Conservation (phyloP, 1,140 invertebrate genomes). For the Drosophila ambigua region DNA sequence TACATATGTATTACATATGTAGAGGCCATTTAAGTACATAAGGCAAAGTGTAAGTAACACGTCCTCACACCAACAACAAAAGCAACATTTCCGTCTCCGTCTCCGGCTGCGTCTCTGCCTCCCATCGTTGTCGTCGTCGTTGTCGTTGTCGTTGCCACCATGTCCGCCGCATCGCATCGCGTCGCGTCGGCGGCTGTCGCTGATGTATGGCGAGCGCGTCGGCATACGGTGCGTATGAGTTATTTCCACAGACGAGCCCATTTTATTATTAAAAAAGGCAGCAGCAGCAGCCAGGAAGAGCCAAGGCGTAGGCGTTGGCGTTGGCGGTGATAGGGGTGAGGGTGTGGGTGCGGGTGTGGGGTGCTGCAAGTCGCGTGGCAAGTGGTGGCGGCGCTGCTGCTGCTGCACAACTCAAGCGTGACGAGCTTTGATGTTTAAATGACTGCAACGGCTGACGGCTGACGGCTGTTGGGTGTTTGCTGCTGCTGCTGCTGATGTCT, state of each 20-base stretch:
- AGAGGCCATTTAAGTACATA: conserved; percentile 62
- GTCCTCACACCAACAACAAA: conserved; percentile 57
- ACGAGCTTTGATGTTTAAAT: conserved; percentile 79
- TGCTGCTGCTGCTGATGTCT: conserved; percentile 10
- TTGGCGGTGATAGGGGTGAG: background rate
- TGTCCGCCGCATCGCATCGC: too few relatives aligned
- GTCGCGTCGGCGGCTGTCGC: conserved; percentile 47
- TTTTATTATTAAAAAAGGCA: conserved; percentile 77
- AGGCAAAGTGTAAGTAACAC: conserved; percentile 78
- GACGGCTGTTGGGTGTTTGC: conserved; percentile 13
- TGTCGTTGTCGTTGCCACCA: too few relatives aligned
- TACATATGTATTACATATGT: conserved; percentile 47
- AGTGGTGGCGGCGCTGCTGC: background rate
- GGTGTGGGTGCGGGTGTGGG: background rate
- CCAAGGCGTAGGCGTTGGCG: background rate
- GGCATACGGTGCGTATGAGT: conserved; percentile 81
- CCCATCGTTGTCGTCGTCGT: too few relatives aligned
- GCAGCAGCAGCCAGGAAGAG: conserved; percentile 32
- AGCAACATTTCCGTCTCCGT: conserved; percentile 12
- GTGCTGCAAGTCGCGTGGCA: conserved; percentile 4
- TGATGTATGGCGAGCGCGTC: conserved; percentile 73
- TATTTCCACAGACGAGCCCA: conserved; percentile 72
- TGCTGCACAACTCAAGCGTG: conserved; percentile 57
- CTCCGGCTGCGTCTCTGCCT: conserved; percentile 6
- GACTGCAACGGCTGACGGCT: conserved; percentile 60